Percentiles rank a stretch among this genome's conserved stretches.
phyloP scores from a whole-genome alignment of 2,888 invertebrate genomes.

The Schizaphis graminum region DNA sequence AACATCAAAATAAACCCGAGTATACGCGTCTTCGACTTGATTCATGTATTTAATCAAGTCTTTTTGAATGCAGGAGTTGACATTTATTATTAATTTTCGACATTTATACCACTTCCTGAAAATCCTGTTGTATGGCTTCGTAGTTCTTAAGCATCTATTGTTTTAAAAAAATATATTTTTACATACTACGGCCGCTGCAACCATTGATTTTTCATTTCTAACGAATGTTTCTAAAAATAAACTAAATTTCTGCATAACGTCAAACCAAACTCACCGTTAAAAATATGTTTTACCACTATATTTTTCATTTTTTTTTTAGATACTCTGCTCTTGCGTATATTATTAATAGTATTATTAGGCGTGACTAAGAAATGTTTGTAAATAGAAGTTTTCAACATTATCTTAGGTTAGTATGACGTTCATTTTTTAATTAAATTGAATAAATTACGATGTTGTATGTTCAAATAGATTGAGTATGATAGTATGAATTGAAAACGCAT shows the following conservation, averaged over 20 bases:
- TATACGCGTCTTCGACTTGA: background rate
- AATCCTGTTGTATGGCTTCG: background rate
- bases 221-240: background rate
- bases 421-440: background rate
- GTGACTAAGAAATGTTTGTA: slow-evolving; percentile 23
- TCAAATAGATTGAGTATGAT: background rate
- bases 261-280: background rate
- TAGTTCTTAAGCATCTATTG: background rate
- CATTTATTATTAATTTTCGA: background rate
- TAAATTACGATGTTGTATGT: background rate
- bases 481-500: background rate
- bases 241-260: background rate
- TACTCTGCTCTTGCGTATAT: background rate
- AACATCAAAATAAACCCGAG: background rate
- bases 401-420: background rate
- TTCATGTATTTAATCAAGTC: background rate
- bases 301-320: background rate
- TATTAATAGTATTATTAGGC: slow-evolving; percentile 8
- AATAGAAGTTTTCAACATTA: background rate
- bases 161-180: background rate
- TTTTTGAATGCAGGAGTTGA: background rate
- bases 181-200: background rate
- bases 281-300: background rate
- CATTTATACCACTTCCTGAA: background rate
- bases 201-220: background rate